phyloP scores from a whole-genome alignment of 2,113 vertebrate species.

The Paratilapia polleni region DNA sequence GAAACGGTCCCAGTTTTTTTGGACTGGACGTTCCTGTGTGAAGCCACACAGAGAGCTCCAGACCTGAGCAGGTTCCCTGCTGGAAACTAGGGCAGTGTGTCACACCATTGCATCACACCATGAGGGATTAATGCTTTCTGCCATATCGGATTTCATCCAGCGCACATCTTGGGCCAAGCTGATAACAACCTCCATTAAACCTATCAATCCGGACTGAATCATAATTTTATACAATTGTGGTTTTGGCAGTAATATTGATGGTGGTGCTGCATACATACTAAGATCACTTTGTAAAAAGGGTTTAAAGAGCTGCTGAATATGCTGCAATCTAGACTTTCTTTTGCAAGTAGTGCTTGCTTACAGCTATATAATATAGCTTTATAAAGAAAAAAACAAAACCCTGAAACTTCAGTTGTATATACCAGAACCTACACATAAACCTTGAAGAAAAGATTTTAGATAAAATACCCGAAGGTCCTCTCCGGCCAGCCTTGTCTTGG shows the following conservation, averaged over 20 bases:
- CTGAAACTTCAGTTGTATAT: background rate
- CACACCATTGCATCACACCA: conserved; percentile 54
- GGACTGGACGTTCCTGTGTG: background rate
- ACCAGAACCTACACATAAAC: too few relatives aligned
- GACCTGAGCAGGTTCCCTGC: conserved; percentile 52
- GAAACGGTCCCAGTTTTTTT: background rate
- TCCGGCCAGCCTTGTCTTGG: conserved; percentile 83
- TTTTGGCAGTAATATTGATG: conserved; percentile 29
- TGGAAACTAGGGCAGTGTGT: conserved; percentile 72
- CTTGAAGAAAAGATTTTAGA: background rate
- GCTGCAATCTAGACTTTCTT: background rate
- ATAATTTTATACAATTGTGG: conserved; percentile 32
- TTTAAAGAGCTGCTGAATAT: conserved; percentile 3
- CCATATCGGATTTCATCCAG: conserved; percentile 45
- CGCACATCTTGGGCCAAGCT: background rate
- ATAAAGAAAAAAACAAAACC: background rate
- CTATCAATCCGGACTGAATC: conserved; percentile 22
- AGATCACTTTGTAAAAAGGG: background rate
- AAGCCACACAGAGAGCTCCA: conserved; percentile 9
- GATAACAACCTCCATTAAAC: conserved; percentile 44
- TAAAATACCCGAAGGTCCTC: conserved; percentile 85
- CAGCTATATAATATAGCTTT: background rate
- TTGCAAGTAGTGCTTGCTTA: background rate
- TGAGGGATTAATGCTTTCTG: conserved; percentile 44
- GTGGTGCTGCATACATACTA: conserved; percentile 12